Conservation (phyloP, 1,140 invertebrate genomes). For the Pseudomyrmex dendroicus region DNA sequence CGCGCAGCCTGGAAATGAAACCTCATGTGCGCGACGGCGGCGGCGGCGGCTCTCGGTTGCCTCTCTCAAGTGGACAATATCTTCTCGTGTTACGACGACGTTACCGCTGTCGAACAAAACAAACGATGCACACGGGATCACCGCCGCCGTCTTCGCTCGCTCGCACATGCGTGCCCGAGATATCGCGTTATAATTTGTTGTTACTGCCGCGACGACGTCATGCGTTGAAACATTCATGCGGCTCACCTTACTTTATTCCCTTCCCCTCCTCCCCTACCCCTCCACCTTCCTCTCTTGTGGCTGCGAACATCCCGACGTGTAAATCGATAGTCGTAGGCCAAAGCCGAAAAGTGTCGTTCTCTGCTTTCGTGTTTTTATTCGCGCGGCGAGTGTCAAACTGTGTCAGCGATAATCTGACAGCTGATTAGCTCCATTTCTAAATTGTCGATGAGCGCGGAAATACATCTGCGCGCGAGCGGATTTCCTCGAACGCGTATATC, state of each 20-base stretch:
- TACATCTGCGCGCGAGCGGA: too few species aligned
- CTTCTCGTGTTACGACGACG: conserved; percentile 77
- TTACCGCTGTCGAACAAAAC: conserved; percentile 75
- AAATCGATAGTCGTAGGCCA: conserved; percentile 40
- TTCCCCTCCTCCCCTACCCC: neutral
- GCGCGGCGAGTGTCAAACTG: too few species aligned
- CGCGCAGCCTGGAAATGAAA: conserved; percentile 47
- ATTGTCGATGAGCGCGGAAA: too few species aligned
- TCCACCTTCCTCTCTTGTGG: neutral
- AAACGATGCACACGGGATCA: conserved; percentile 42
- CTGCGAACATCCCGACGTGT: neutral
- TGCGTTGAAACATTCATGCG: conserved; percentile 17
- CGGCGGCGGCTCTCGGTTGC: conserved; percentile 66
- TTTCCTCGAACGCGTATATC: neutral
- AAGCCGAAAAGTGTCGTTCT: conserved; percentile 14
- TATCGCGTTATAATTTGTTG: conserved; percentile 68
- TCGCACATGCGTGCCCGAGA: conserved; percentile 24
- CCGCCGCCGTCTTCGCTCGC: conserved; percentile 10
- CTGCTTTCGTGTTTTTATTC: neutral
- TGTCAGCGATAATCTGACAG: too few species aligned
- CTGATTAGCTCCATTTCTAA: too few species aligned
- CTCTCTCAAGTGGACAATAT: conserved; percentile 74
- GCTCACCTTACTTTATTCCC: neutral
- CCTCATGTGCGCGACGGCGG: conserved; percentile 71
- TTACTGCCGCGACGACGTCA: conserved; percentile 45